A percentile compares a stretch with the other conserved stretches of the same genome.
Evolutionary conservation across 2,888 invertebrate genomes (phyloP).

Genomic region (Hemaris fuciformis): DNA sequence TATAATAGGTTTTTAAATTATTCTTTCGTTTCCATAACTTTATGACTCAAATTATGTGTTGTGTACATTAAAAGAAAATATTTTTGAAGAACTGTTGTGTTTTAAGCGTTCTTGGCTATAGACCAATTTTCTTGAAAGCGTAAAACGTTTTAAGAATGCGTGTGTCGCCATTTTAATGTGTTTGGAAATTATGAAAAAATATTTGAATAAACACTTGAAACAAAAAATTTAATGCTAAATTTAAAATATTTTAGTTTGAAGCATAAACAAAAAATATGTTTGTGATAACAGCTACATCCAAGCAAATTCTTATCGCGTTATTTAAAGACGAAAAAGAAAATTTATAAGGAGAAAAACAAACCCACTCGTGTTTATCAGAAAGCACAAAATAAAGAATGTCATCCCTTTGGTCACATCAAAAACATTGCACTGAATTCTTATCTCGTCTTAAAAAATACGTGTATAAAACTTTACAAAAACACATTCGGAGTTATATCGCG

Average conservation of each 20-base stretch:
- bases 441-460: not conserved
- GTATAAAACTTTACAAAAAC: slow-evolving; percentile 7
- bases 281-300: not conserved
- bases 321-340: not conserved
- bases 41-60: not conserved
- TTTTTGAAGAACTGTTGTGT: not conserved
- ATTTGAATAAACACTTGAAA: no score
- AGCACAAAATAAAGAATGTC: not conserved
- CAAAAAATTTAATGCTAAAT: no score
- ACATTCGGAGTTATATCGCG: slow-evolving; percentile 10
- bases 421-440: not conserved
- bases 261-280: not conserved
- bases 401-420: slow-evolving; percentile 2
- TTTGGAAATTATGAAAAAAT: not conserved
- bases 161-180: not conserved
- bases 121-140: not conserved
- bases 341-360: not conserved
- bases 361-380: not conserved
- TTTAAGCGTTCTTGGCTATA: not conserved
- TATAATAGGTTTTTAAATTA: no score
- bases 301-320: not conserved
- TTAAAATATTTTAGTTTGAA: no score
- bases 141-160: not conserved
- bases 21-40: not conserved
- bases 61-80: not conserved